Evolutionary conservation across 2,888 invertebrate genomes (phyloP).

Genomic region (Macaria liturata): DNA sequence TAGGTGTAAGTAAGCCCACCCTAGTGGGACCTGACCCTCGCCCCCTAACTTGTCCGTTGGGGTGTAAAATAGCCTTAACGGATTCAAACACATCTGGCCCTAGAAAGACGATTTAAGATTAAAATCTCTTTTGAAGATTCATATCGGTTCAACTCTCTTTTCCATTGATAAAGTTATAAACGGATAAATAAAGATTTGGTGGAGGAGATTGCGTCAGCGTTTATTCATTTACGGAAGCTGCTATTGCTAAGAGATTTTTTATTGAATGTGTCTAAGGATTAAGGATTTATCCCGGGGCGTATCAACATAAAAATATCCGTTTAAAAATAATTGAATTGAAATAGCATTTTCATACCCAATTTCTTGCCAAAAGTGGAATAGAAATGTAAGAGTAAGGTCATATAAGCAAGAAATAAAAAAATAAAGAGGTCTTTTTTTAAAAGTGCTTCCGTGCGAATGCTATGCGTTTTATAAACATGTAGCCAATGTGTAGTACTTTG

Average conservation of each 20-base stretch:
- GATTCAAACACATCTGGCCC: conserved; percentile 29
- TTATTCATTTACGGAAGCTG: conserved; percentile 20
- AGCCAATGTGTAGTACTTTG: no score
- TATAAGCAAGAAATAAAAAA: no score
- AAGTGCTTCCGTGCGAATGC: no score
- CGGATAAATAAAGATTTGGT: conserved; percentile 25
- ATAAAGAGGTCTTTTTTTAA: no score
- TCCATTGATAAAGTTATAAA: conserved; percentile 22
- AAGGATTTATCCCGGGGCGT: conserved; percentile 1
- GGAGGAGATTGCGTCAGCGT: conserved; percentile 19
- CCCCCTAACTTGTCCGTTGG: conserved; percentile 24
- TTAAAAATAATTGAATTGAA: conserved; percentile 1
- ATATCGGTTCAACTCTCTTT: conserved; percentile 20
- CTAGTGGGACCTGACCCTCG: neutral
- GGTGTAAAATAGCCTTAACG: conserved; percentile 36
- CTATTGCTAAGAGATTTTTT: conserved; percentile 6
- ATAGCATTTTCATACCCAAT: no score
- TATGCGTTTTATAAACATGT: no score
- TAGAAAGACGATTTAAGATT: conserved; percentile 29
- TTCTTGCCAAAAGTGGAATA: no score
- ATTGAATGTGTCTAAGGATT: conserved; percentile 15
- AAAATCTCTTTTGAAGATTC: conserved; percentile 28
- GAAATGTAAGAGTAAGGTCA: no score
- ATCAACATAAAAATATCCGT: conserved; percentile 1
- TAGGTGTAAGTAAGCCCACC: neutral